Evolutionary conservation across 2,113 vertebrate genomes (phyloP).

Genomic region (Saguinus midas): DNA sequence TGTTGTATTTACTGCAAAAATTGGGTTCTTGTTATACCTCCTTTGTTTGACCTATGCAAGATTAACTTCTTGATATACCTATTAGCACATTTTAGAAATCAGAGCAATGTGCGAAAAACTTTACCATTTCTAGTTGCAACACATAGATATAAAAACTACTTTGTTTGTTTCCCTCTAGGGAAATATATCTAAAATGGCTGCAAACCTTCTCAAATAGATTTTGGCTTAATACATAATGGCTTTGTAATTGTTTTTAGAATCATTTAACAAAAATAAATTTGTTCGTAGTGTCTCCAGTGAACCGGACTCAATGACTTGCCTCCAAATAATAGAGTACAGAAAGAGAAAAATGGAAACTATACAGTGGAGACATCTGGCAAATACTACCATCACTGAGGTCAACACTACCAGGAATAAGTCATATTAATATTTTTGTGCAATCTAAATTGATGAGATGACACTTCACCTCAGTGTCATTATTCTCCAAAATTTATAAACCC

Average conservation of each 20-base stretch:
- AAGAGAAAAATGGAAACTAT: neutral
- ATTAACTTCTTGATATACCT: constrained; percentile 6
- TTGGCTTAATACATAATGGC: neutral
- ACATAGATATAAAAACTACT: neutral
- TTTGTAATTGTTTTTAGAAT: neutral
- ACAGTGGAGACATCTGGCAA: neutral
- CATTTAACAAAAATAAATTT: neutral
- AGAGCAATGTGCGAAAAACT: neutral
- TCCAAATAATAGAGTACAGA: neutral
- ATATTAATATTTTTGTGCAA: neutral
- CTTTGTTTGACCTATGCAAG: neutral
- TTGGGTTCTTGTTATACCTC: neutral
- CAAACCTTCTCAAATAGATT: neutral
- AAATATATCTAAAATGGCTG: neutral
- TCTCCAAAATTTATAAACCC: neutral
- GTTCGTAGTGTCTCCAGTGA: neutral
- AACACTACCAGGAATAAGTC: neutral
- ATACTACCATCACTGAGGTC: neutral
- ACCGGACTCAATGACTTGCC: neutral
- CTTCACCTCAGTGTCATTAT: neutral
- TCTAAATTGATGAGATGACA: neutral
- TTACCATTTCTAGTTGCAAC: neutral
- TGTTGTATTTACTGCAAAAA: constrained; percentile 5
- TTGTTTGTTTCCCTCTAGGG: neutral
- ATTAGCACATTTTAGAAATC: neutral